phyloP scores from a whole-genome alignment of 2,888 invertebrate genomes.

The Eristalis pertinax region DNA sequence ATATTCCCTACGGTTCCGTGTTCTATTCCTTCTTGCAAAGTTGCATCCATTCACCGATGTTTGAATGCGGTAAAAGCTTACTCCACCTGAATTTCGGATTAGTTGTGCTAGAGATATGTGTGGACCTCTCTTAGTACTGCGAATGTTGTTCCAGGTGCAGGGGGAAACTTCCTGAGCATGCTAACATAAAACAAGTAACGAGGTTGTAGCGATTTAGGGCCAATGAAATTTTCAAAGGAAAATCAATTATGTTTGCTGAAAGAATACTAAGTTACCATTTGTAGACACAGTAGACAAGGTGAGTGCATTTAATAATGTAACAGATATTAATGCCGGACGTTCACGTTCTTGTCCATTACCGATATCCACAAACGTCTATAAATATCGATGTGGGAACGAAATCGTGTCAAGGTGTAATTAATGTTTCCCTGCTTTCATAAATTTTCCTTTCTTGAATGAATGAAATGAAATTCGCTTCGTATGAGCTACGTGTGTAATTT shows the following conservation, averaged over 20 bases:
- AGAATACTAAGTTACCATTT: conserved; percentile 54
- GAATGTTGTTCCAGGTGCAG: conserved; percentile 46
- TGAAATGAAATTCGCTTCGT: not conserved
- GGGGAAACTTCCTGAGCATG: conserved; percentile 9
- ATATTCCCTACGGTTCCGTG: conserved; percentile 47
- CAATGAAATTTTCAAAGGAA: conserved; percentile 68
- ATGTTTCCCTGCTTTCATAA: conserved; percentile 47
- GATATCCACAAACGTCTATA: conserved; percentile 7
- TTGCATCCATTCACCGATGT: conserved; percentile 66
- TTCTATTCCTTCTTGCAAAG: conserved; percentile 55
- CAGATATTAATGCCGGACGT: conserved; percentile 57
- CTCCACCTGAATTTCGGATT: conserved; percentile 69
- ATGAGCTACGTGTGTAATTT: not conserved
- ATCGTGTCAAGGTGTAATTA: conserved; percentile 48
- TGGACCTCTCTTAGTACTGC: not conserved
- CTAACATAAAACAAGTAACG: conserved; percentile 56
- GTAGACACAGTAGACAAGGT: conserved; percentile 31
- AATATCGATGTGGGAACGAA: conserved; percentile 32
- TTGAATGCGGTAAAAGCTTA: conserved; percentile 71
- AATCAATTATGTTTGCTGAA: conserved; percentile 62
- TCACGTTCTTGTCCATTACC: conserved; percentile 34
- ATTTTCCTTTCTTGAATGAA: not conserved
- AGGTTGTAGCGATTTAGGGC: conserved; percentile 59
- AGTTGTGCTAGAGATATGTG: conserved; percentile 34
- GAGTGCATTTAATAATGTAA: conserved; percentile 59